Evolutionary conservation across 2,888 invertebrate species (phyloP).

Genomic region (Deladenus siricidicola): DNA sequence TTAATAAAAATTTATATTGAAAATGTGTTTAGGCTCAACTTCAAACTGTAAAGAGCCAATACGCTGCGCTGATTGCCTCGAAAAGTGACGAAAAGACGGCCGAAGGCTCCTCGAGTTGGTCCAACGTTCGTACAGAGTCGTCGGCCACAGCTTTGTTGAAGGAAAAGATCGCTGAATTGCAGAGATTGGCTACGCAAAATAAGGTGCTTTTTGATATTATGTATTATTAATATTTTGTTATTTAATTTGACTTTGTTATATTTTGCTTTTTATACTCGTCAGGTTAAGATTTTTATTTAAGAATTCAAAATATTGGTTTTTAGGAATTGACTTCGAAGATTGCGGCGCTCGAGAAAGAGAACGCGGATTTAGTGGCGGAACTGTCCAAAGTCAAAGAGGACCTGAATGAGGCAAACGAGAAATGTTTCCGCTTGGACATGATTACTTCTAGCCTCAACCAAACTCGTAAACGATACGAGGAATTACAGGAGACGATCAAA

Average conservation of each 20-base stretch:
- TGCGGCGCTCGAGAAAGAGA: conserved; percentile 4
- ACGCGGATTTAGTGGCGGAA: background rate
- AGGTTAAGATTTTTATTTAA: too few species aligned
- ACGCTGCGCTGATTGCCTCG: too few species aligned
- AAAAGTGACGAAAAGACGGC: too few species aligned
- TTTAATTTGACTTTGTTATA: too few species aligned
- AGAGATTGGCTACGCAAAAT: too few species aligned
- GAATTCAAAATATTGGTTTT: background rate
- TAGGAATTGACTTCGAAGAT: conserved; percentile 1
- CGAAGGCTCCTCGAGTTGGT: too few species aligned
- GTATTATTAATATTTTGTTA: too few species aligned
- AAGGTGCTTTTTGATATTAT: too few species aligned
- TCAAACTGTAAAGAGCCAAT: background rate
- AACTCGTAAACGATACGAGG: background rate
- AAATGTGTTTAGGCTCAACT: background rate
- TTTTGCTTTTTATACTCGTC: too few species aligned
- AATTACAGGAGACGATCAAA: background rate
- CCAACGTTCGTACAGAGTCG: background rate
- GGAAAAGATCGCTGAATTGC: background rate
- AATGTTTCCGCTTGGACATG: conserved; percentile 10
- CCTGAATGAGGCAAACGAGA: conserved; percentile 13
- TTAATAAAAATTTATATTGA: background rate
- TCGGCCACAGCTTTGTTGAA: conserved; percentile 1
- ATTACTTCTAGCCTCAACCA: background rate
- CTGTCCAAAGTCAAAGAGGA: background rate